Conservation (phyloP, 2,888 invertebrate genomes). For the Philopedon plagiatum region DNA sequence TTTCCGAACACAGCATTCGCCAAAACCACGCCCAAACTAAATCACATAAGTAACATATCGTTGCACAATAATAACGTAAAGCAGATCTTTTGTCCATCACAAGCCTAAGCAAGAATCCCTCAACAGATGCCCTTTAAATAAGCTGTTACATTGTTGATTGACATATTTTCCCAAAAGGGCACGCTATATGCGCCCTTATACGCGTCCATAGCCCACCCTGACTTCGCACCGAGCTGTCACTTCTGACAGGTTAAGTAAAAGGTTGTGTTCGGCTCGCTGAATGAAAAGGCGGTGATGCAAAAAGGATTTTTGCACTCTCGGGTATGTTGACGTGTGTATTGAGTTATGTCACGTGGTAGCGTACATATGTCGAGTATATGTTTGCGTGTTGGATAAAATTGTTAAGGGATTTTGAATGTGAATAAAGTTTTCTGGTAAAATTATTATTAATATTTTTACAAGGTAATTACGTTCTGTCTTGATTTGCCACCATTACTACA, state of each 20-base stretch:
- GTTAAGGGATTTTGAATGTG: constrained; percentile 26
- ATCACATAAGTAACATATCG: constrained; percentile 28
- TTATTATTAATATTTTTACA: too few species aligned
- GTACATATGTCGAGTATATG: constrained; percentile 40
- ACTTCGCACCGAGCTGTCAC: constrained; percentile 42
- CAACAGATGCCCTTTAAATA: constrained; percentile 44
- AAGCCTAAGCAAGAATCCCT: constrained; percentile 26
- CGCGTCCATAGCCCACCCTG: constrained; percentile 23
- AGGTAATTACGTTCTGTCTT: too few species aligned
- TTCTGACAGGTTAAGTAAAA: constrained; percentile 47
- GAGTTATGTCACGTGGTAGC: constrained; percentile 46
- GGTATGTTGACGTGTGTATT: constrained; percentile 47
- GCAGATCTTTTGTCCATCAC: constrained; percentile 25
- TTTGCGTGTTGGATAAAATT: constrained; percentile 27
- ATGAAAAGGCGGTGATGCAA: constrained; percentile 46
- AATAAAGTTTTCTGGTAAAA: too few species aligned
- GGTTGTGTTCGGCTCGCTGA: constrained; percentile 42
- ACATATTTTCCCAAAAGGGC: constrained; percentile 66
- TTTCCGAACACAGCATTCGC: not conserved
- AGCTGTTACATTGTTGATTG: constrained; percentile 62
- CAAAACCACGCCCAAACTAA: not conserved
- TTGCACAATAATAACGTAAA: constrained; percentile 28
- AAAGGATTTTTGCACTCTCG: constrained; percentile 49
- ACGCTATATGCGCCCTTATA: constrained; percentile 52
- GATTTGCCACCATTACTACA: too few species aligned